These are phyloP conservation scores for Etia nguti DNA, from an alignment of 2,113 vertebrate species.

Conservation along the genomic window DNA sequence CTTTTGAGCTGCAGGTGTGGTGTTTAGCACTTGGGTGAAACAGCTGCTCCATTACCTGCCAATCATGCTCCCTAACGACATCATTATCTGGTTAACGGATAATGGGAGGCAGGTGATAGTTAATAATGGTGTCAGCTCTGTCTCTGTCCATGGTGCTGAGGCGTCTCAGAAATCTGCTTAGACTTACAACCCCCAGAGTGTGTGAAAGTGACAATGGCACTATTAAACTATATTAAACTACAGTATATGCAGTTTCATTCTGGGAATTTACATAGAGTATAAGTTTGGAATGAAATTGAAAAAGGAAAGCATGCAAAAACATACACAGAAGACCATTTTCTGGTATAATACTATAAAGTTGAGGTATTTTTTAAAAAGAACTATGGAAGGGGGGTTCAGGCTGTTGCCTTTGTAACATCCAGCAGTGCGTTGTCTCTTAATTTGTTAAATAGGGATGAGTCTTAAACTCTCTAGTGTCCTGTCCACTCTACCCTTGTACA, in stretches of 20 bases:
- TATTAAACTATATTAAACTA: background rate
- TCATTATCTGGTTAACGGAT: background rate
- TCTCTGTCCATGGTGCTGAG: background rate
- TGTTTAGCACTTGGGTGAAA: background rate
- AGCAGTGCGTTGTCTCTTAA: background rate
- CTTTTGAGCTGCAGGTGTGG: background rate
- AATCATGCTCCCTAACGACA: background rate
- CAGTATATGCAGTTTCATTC: background rate
- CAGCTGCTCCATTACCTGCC: background rate
- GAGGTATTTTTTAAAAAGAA: background rate
- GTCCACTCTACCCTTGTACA: background rate
- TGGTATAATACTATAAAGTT: background rate
- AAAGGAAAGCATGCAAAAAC: background rate
- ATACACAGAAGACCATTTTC: background rate
- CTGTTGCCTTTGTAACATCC: background rate
- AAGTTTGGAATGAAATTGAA: accelerated
- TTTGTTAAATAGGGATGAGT: background rate
- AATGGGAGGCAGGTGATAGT: background rate
- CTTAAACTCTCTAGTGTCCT: background rate
- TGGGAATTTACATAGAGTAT: background rate
- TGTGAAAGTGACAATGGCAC: background rate
- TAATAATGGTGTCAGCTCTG: background rate
- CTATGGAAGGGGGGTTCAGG: background rate
- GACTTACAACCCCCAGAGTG: background rate
- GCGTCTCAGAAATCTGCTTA: background rate